These are phyloP conservation scores for Semibalanus balanoides DNA, from an alignment of 1,140 invertebrate genomes.

Conservation along the genomic window DNA sequence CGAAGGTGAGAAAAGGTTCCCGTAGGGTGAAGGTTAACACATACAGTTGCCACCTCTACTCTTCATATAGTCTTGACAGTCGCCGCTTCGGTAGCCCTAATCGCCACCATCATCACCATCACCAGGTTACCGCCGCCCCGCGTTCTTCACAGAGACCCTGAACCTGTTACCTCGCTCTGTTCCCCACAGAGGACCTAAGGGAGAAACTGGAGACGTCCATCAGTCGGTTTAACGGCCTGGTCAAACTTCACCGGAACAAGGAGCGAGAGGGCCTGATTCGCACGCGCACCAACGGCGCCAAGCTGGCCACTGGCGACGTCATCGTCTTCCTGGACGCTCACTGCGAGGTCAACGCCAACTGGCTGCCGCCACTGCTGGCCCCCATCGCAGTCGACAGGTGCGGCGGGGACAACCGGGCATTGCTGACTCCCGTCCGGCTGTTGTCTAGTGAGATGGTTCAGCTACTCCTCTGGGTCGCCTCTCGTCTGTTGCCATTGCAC, in stretches of 20 bases:
- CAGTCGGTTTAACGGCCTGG: conserved; percentile 69
- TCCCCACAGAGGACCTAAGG: conserved; percentile 66
- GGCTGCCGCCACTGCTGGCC: conserved; percentile 86
- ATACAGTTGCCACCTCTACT: too few relatives aligned
- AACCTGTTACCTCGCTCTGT: conserved; percentile 10
- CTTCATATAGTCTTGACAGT: too few relatives aligned
- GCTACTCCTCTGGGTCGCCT: too few relatives aligned
- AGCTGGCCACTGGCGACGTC: conserved; percentile 84
- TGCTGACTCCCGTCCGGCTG: too few relatives aligned
- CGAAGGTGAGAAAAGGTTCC: too few relatives aligned
- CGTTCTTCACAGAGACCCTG: too few relatives aligned
- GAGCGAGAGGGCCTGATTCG: conserved; percentile 82
- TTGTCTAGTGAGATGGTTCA: too few relatives aligned
- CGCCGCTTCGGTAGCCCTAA: too few relatives aligned
- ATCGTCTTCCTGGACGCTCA: conserved; percentile 94
- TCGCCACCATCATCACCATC: too few relatives aligned
- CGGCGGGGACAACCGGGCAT: conserved; percentile 4
- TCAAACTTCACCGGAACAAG: conserved; percentile 66
- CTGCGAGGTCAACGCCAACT: conserved; percentile 68
- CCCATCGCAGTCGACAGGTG: conserved; percentile 76
- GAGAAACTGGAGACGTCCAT: conserved; percentile 78
- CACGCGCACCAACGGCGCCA: conserved; percentile 81
- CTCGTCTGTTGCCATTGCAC: too few relatives aligned
- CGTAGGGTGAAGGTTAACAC: too few relatives aligned
- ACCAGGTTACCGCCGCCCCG: too few relatives aligned